Percentiles rank a stretch among this genome's conserved stretches.
Conservation (phyloP, 2,113 vertebrate species). For the Mormyrus iriodes region DNA sequence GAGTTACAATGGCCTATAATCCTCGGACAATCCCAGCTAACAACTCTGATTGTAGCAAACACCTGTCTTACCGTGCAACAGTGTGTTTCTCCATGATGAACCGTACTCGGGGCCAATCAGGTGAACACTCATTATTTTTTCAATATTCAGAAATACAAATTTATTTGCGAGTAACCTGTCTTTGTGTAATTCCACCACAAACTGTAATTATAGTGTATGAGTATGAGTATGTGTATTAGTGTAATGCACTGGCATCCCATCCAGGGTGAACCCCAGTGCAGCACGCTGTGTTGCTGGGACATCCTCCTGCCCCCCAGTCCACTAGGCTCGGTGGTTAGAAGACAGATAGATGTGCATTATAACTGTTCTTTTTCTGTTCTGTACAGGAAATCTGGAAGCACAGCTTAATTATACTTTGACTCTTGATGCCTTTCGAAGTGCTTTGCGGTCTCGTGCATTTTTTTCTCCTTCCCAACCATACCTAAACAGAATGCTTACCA, state of each 20-base stretch:
- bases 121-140: constrained; percentile 27
- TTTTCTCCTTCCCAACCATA: constrained; percentile 30
- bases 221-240: background rate
- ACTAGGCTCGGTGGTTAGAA: too few relatives aligned
- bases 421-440: constrained; percentile 48
- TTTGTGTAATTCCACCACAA: background rate
- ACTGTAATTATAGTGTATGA: background rate
- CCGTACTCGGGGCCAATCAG: background rate
- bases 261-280: background rate
- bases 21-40: constrained; percentile 44
- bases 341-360: background rate
- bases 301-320: background rate
- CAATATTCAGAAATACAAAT: background rate
- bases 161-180: background rate
- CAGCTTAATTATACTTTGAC: constrained; percentile 48
- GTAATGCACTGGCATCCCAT: background rate
- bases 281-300: background rate
- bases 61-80: background rate
- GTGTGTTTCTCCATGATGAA: constrained; percentile 55
- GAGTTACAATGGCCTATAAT: constrained; percentile 30
- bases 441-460: constrained; percentile 47
- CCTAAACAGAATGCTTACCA: rapidly evolving
- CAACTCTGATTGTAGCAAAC: constrained; percentile 28
- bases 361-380: background rate
- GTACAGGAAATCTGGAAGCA: constrained; percentile 39